phyloP scores from a whole-genome alignment of 2,888 invertebrate species.

The Cosmopolites sordidus region DNA sequence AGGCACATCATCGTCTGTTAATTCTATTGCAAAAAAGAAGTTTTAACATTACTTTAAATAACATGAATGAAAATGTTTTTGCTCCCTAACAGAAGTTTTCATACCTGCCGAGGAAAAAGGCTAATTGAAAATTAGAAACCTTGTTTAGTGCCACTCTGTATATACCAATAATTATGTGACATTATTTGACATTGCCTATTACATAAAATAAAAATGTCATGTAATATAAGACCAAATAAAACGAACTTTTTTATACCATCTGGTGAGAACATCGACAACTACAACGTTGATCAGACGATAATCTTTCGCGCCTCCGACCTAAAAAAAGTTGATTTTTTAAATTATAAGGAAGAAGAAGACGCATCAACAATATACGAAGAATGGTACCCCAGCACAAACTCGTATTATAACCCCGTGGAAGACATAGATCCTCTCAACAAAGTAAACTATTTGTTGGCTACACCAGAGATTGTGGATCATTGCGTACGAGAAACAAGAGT shows the following conservation, averaged over 20 bases:
- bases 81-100: no score
- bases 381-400: conserved; percentile 45
- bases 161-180: background rate
- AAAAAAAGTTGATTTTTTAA: conserved; percentile 33
- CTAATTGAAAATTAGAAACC: no score
- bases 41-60: no score
- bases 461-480: conserved; percentile 23
- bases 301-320: conserved; percentile 38
- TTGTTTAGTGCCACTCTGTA: no score
- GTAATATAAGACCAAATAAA: conserved; percentile 25
- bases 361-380: conserved; percentile 20
- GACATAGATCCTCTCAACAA: conserved; percentile 47
- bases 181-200: background rate
- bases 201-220: conserved; percentile 6
- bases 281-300: conserved; percentile 37
- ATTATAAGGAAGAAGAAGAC: conserved; percentile 25
- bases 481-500: background rate
- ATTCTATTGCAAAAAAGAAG: no score
- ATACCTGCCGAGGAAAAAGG: no score
- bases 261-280: conserved; percentile 25
- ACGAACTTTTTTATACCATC: conserved; percentile 27
- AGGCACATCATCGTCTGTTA: no score
- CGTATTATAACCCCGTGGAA: conserved; percentile 49
- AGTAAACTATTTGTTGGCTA: conserved; percentile 38
- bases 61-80: no score